Evolutionary conservation across 2,113 vertebrate species (phyloP), one percentile per base, ranked within the genome.

Genomic region (Ammodytes dubius): DNA sequence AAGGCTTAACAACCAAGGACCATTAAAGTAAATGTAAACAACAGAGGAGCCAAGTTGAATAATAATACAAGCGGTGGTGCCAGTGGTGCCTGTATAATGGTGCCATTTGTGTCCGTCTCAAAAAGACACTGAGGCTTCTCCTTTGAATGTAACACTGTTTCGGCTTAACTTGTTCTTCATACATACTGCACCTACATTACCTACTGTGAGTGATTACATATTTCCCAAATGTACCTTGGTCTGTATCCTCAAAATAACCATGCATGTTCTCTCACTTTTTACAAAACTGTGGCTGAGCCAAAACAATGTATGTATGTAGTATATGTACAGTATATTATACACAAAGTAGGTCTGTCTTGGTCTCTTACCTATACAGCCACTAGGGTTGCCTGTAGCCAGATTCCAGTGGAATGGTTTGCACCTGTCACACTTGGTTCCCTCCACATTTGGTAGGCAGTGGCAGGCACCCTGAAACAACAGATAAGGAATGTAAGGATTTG

Each of bases 351-450:
- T 27, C 27, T 27, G 27, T 27, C 27, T 27, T 27, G 1, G 7
- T 78, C 14, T 84, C 68, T 72, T 82, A 98, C 98, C 97, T 91
- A 86, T 92, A 65, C 98, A 99, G 19, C 97, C 97, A 6, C 63
- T 27, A 0, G 95, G 94, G 86, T 97, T 96, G 66, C 94, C 95
- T 59, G 57, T 60, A 75, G 91, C 95, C 77, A 99, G 92, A 81
- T 98, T 97, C 98, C 97, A 99, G 90, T 96, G 97, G 15, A 97
- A 93, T 0, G 96, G 96, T 87, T 98, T 99, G 87, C 98, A 99
- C 70, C 73, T 93, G 85, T 93, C 93, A 84, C 98, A 99, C 0
- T 93, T 88, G 37, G 92, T 81, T 67, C 97, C 96, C 89, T 97
- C 94, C 3, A 96, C 95, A 0, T 96, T 92, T 72, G 90, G 84